phyloP scores from a whole-genome alignment of 2,888 invertebrate species.

The Pharmacophagus antenor region DNA sequence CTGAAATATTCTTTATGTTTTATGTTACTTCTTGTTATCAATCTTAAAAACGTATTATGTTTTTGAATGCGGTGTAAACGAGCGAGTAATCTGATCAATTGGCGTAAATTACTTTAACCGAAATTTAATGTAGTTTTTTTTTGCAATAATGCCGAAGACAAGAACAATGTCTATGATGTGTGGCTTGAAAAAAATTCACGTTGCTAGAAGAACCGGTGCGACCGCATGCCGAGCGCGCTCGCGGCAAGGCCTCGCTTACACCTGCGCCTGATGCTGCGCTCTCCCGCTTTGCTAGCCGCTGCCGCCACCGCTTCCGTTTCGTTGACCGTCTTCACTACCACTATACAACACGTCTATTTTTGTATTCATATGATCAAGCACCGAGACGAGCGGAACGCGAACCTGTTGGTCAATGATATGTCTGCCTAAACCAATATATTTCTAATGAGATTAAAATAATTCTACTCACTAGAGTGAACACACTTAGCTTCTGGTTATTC shows the following conservation, averaged over 20 bases:
- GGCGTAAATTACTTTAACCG: constrained; percentile 44
- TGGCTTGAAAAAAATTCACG: constrained; percentile 76
- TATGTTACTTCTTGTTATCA: neutral
- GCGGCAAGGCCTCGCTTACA: constrained; percentile 70
- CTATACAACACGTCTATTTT: neutral
- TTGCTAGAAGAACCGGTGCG: constrained; percentile 79
- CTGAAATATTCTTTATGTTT: neutral
- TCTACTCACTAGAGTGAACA: no score
- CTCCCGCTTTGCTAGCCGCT: constrained; percentile 36
- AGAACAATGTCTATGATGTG: constrained; percentile 77
- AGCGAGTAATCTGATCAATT: constrained; percentile 41
- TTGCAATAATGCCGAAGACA: constrained; percentile 75
- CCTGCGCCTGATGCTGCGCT: constrained; percentile 44
- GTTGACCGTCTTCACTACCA: neutral
- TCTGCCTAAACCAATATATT: no score
- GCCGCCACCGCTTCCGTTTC: constrained; percentile 36
- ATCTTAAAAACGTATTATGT: neutral
- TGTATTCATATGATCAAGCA: neutral
- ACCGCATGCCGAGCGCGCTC: constrained; percentile 76
- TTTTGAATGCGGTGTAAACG: neutral
- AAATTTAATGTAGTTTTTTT: constrained; percentile 59
- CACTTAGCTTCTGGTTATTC: no score
- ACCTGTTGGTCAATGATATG: no score
- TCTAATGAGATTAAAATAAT: no score
- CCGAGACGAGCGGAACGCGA: no score